Conservation (phyloP, 2,888 invertebrate genomes). For the Acanthosepion pharaonis region DNA sequence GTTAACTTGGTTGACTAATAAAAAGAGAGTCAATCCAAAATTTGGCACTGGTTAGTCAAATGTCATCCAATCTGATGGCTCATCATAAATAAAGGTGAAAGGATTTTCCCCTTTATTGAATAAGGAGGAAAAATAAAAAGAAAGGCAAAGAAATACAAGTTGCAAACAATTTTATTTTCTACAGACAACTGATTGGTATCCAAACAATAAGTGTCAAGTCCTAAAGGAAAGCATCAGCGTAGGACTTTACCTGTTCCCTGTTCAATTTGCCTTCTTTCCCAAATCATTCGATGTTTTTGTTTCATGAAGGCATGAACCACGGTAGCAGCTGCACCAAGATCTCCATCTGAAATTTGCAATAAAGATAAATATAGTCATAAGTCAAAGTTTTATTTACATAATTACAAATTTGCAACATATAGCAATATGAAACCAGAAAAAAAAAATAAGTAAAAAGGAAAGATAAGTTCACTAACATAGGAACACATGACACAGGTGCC, state of each 20-base stretch:
- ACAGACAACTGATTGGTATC: neutral
- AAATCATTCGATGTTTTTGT: slow-evolving; percentile 97
- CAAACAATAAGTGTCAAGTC: neutral
- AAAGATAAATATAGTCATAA: neutral
- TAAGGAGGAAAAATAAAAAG: neutral
- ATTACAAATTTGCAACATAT: too few species aligned
- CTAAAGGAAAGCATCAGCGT: neutral
- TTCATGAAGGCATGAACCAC: slow-evolving; percentile 91
- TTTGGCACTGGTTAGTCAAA: too few species aligned
- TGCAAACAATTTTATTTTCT: neutral
- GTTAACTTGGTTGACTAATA: too few species aligned
- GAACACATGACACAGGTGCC: too few species aligned
- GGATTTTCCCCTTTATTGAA: too few species aligned
- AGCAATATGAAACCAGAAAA: too few species aligned
- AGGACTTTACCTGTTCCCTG: slow-evolving; percentile 45
- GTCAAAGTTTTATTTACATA: too few species aligned
- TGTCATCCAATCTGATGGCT: too few species aligned
- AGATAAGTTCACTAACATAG: too few species aligned
- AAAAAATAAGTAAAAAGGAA: too few species aligned
- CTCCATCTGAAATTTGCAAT: slow-evolving; percentile 81
- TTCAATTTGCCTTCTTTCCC: slow-evolving; percentile 88
- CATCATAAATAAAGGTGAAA: too few species aligned
- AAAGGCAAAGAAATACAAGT: neutral
- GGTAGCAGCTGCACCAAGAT: slow-evolving; percentile 85
- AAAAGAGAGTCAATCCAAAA: too few species aligned